Evolutionary conservation across 2,888 invertebrate genomes (phyloP).

Genomic region (Crepidodera aurea): DNA sequence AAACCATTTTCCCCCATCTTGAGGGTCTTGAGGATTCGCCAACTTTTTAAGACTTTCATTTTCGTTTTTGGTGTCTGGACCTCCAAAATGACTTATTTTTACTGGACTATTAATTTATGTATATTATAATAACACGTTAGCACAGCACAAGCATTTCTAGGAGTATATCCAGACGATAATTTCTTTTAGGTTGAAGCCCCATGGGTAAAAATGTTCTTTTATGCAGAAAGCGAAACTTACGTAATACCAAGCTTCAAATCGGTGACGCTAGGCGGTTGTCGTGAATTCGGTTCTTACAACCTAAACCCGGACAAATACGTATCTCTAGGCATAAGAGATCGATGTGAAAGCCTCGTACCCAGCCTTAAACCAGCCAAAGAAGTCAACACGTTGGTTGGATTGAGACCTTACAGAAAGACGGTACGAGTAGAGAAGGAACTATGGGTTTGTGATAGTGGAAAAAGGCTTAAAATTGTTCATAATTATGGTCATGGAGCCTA

Average conservation of each 20-base stretch:
- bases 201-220: slow-evolving; percentile 90
- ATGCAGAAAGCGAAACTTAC: slow-evolving; percentile 86
- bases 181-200: slow-evolving; percentile 76
- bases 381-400: slow-evolving; percentile 75
- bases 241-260: slow-evolving; percentile 78
- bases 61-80: too few species aligned
- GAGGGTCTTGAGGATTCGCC: too few species aligned
- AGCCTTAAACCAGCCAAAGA: slow-evolving; percentile 69
- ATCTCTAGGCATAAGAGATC: slow-evolving; percentile 77
- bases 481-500: slow-evolving; percentile 97
- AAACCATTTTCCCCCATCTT: too few species aligned
- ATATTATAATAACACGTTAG: too few species aligned
- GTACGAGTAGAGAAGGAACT: slow-evolving; percentile 77
- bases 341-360: slow-evolving; percentile 80
- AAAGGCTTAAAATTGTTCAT: slow-evolving; percentile 76
- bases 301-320: slow-evolving; percentile 74
- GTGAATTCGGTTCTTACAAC: slow-evolving; percentile 83
- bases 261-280: slow-evolving; percentile 85
- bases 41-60: too few species aligned
- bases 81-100: too few species aligned
- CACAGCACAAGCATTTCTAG: too few species aligned
- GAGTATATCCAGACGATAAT: too few species aligned
- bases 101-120: too few species aligned
- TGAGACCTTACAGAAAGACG: slow-evolving; percentile 81
- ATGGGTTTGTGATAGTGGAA: slow-evolving; percentile 53